Base-by-base conservation (phyloP, 2,113 vertebrate genomes). In the Pseudonaja textilis region DNA sequence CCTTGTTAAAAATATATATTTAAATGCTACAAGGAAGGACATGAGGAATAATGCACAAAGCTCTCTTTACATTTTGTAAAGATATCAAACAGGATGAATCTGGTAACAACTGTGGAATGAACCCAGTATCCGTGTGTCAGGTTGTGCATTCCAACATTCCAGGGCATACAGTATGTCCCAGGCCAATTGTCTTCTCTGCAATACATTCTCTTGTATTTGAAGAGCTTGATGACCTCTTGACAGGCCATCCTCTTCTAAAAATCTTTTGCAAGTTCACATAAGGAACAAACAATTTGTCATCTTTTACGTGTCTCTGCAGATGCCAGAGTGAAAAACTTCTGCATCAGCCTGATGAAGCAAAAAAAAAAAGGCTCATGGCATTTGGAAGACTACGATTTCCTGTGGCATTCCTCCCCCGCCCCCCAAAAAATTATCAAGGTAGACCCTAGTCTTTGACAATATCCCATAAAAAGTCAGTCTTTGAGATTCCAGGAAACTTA, bases 1-100 rank as follows among this genome's bases (percentile, higher is more conserved):
- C 69, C 34, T 81, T 81, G 69, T 81, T 34, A 81, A 81, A 47
- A 81, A 81, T 8, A 81, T 20, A 39, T 81, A 81, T 90, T 52
- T n/a, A 34, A 52, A 7, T 52, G 29, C 45, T 52, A 74, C 89
- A 74, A 23, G 45, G 59, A 74, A 90, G 61, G 59, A 2, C 29
- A 23, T 5, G 26, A 18, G 45, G 45, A 87, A 26, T 45, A 69
- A 69, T 57, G 1, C 26, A 6, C 42, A 45, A 9, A 4, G 7
- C 89, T 69, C 12, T 50, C 69, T 47, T 20, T n/a, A 18, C 59
- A 61, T 47, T 29, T 45, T 64, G 89, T 16, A 50, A 29, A 90
- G 89, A 52, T 69, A 52, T 61, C 45, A 52, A 90, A 34, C 89
- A 90, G 61, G 89, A 14, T 52, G 89, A 29, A 90, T 90, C 89